A percentile compares a stretch with the other conserved stretches of the same genome.
Conservation (phyloP, 2,113 vertebrate genomes). For the Edolisoma coerulescens region DNA sequence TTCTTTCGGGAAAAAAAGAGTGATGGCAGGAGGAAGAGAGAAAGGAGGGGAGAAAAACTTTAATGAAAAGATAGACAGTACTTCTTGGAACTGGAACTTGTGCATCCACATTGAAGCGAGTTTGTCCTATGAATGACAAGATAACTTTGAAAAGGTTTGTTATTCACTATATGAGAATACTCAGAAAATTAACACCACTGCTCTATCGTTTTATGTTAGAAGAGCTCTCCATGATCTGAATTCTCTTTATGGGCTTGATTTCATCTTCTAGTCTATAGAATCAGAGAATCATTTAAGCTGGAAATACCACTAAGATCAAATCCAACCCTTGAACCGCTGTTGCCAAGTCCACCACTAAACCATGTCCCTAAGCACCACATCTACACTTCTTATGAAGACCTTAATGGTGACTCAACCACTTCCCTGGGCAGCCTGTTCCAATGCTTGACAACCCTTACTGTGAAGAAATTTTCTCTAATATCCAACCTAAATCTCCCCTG, state of each 20-base stretch:
- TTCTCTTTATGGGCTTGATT: neutral
- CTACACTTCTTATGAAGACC: neutral
- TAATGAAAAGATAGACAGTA: neutral
- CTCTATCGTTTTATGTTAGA: neutral
- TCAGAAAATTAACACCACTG: neutral
- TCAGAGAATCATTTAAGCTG: neutral
- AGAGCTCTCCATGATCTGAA: neutral
- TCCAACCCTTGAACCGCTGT: neutral
- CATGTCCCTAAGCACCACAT: neutral
- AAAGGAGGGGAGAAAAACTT: rapidly evolving
- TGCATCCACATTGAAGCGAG: neutral
- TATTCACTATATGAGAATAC: neutral
- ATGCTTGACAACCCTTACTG: neutral
- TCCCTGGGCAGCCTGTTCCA: neutral
- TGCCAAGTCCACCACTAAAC: neutral
- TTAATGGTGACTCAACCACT: neutral
- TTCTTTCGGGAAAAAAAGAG: neutral
- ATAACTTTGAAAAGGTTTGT: constrained; percentile 1
- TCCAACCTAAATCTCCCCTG: neutral
- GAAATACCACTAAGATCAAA: neutral
- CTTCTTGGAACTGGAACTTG: constrained; percentile 18
- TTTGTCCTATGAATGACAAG: neutral
- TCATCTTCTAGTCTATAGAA: neutral
- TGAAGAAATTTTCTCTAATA: neutral
- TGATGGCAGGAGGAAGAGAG: neutral